A percentile compares a stretch with the other conserved stretches of the same genome.
Evolutionary conservation across 2,113 vertebrate genomes (phyloP).

Genomic region (Bungarus multicinctus): DNA sequence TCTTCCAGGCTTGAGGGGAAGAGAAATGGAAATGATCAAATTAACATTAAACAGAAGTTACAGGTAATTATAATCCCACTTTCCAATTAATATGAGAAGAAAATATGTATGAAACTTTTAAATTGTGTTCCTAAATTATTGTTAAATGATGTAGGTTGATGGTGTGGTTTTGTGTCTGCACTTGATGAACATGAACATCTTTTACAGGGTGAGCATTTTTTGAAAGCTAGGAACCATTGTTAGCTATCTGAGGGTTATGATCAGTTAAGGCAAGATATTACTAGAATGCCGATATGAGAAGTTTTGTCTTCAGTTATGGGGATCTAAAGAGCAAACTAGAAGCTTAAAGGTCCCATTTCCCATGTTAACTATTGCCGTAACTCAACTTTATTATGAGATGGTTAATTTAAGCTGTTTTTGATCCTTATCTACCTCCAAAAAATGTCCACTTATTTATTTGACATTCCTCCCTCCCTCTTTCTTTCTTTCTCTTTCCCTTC

Average conservation of each 20-base stretch:
- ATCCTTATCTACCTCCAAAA: background rate
- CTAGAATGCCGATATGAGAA: background rate
- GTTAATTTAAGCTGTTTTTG: background rate
- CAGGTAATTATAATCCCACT: constrained; percentile 74
- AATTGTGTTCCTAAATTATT: background rate
- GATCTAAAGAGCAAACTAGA: background rate
- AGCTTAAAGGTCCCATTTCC: background rate
- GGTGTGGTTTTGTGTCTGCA: background rate
- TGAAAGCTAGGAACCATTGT: background rate
- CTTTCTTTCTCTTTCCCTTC: too few relatives aligned
- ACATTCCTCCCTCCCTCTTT: too few relatives aligned
- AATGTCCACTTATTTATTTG: background rate
- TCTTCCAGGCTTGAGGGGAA: constrained; percentile 72
- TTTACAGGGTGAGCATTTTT: background rate
- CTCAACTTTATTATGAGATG: background rate
- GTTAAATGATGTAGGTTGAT: background rate
- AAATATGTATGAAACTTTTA: background rate
- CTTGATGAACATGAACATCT: background rate
- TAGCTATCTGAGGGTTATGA: background rate
- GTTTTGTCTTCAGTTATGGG: background rate
- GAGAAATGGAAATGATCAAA: constrained; percentile 63
- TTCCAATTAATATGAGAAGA: background rate
- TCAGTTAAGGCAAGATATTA: background rate
- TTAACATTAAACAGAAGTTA: constrained; percentile 87
- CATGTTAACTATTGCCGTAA: background rate